Evolutionary conservation across 2,888 invertebrate genomes (phyloP).

Genomic region (Cyclophora punctaria): DNA sequence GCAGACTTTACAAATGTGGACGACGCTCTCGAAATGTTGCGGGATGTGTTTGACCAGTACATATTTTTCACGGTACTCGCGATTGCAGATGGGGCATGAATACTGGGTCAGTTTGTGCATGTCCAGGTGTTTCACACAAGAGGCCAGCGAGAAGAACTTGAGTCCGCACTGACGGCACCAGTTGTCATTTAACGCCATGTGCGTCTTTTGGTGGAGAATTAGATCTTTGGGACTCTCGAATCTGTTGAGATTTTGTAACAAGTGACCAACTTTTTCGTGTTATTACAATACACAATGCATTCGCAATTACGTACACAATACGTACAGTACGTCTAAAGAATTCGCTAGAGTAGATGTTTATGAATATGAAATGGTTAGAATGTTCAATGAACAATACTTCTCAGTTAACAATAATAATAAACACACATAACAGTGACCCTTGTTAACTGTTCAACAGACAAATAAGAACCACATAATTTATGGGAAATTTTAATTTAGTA

Average conservation of each 20-base stretch:
- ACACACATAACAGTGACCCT: too few species aligned
- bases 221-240: constrained; percentile 45
- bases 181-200: constrained; percentile 27
- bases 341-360: too few species aligned
- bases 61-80: constrained; percentile 67
- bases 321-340: too few species aligned
- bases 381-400: too few species aligned
- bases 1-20: constrained; percentile 70
- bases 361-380: too few species aligned
- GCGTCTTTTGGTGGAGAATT: constrained; percentile 40
- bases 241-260: constrained; percentile 24
- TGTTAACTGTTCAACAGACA: too few species aligned
- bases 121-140: constrained; percentile 47
- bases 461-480: too few species aligned
- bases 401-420: too few species aligned
- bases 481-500: too few species aligned
- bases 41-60: constrained; percentile 47
- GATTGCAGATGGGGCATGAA: constrained; percentile 75
- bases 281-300: too few species aligned
- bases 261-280: too few species aligned
- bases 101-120: constrained; percentile 44
- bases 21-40: constrained; percentile 45
- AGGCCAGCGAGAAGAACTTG: constrained; percentile 35
- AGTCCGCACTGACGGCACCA: constrained; percentile 56
- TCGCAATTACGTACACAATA: too few species aligned